Evolutionary conservation across 2,888 invertebrate genomes (phyloP).

Genomic region (Glyphotaelius pellucidus): DNA sequence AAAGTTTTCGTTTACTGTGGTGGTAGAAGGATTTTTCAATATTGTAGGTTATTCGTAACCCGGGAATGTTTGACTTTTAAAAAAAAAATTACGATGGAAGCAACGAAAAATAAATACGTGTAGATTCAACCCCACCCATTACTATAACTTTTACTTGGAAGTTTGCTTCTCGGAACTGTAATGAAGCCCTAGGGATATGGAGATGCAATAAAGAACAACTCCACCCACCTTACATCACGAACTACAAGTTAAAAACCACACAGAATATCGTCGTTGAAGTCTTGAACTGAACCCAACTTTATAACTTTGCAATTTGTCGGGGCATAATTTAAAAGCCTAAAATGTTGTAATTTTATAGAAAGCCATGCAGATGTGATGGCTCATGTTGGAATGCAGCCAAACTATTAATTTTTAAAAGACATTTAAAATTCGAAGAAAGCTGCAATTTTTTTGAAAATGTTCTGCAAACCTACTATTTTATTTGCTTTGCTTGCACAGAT

Average conservation of each 20-base stretch:
- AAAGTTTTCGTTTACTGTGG: no score
- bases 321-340: background rate
- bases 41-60: no score
- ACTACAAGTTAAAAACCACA: background rate
- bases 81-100: no score
- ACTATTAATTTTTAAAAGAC: background rate
- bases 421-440: background rate
- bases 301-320: background rate
- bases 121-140: background rate
- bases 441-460: background rate
- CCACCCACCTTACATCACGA: background rate
- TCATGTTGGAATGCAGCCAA: background rate
- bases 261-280: background rate
- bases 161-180: background rate
- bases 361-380: background rate
- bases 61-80: no score
- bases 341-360: background rate
- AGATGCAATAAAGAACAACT: background rate
- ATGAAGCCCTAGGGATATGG: background rate
- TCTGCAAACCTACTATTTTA: background rate
- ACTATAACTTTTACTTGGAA: background rate
- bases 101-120: background rate
- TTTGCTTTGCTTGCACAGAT: background rate
- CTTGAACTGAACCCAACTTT: background rate
- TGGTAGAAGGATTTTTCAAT: no score